Base-by-base conservation (phyloP, 2,888 invertebrate genomes). In the Entomobrya multifasciata region DNA sequence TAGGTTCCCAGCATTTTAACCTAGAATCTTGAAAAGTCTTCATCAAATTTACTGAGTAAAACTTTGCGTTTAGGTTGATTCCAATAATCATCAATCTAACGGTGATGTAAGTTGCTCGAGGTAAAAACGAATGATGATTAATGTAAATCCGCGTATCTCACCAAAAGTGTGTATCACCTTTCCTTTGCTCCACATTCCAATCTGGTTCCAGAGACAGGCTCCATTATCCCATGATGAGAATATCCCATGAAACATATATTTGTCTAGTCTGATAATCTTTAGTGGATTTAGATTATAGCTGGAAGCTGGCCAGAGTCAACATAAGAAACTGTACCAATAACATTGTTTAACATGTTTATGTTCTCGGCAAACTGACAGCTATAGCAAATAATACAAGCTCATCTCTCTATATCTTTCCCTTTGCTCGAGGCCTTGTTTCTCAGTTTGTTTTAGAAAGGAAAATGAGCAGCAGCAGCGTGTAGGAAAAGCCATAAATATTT, bases 361-460 rank as follows among this genome's bases (percentile, higher is more conserved):
- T 60, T 79, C 67, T 85, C 60, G n/a, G 17, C 52, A 85, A 85
- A 70, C 79, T 79, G 85, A 85, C 85, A 85, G 85, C 79, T 49
- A 57, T 17, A 65, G 60, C 85, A 85, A 85, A 84, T 84, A 84
- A 15, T 60, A 81, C 81, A 57, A 36, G 81, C 47, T 52, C 70
- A 70, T 81, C 44, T n/a, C n/a, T n/a, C n/a, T 62, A 62, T 79
- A 79, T 79, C 52, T 65, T 79, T 65, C 49, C 30, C 47, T 27
- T 70, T 67, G 82, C 82, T 82, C 60, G 47, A 60, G 72, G 74
- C 72, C 27, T 22, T n/a, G n/a, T n/a, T n/a, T n/a, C n/a, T 60
- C 15, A 20, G 41, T n/a, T n/a, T n/a, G n/a, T n/a, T n/a, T n/a
- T n/a, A n/a, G n/a, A n/a, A n/a, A n/a, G 27, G 57, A 57, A 57